phyloP scores from a whole-genome alignment of 2,113 vertebrate species.

The Himantopus leucocephalus region DNA sequence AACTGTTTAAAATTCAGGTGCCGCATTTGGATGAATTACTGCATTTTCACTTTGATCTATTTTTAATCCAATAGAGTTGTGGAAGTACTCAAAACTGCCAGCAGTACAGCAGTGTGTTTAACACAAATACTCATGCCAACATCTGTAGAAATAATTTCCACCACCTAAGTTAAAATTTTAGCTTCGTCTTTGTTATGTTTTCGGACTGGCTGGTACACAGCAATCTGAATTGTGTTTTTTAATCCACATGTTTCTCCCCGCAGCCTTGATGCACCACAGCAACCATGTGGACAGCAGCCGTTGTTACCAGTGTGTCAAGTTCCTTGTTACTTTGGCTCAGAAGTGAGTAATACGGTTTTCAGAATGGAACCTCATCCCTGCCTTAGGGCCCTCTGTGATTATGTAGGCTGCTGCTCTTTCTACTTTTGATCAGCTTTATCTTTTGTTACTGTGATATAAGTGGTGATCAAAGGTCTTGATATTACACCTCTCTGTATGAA shows the following conservation, averaged over 20 bases:
- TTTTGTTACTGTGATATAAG: not conserved
- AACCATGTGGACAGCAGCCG: constrained; percentile 98
- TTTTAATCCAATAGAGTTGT: constrained; percentile 15
- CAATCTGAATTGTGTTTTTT: not conserved
- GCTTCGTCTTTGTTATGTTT: not conserved
- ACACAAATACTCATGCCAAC: not conserved
- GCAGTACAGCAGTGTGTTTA: not conserved
- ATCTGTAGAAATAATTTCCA: not conserved
- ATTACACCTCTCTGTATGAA: not conserved
- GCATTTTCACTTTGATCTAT: constrained; percentile 7
- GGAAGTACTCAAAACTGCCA: not conserved
- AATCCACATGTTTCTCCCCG: not conserved
- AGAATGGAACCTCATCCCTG: not conserved
- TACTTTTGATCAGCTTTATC: not conserved
- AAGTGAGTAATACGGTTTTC: constrained; percentile 82
- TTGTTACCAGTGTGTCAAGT: constrained; percentile 99
- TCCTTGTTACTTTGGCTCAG: constrained; percentile 95
- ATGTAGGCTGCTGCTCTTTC: not conserved
- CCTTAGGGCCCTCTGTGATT: not conserved
- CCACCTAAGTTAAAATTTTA: not conserved
- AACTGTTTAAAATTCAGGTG: constrained; percentile 52
- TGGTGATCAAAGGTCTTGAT: not conserved
- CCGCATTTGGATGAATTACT: constrained; percentile 11
- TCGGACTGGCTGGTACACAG: not conserved
- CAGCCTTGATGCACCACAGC: constrained; percentile 98